Evolutionary conservation across 2,888 invertebrate genomes (phyloP).

Genomic region (Tupiocoris notatus): DNA sequence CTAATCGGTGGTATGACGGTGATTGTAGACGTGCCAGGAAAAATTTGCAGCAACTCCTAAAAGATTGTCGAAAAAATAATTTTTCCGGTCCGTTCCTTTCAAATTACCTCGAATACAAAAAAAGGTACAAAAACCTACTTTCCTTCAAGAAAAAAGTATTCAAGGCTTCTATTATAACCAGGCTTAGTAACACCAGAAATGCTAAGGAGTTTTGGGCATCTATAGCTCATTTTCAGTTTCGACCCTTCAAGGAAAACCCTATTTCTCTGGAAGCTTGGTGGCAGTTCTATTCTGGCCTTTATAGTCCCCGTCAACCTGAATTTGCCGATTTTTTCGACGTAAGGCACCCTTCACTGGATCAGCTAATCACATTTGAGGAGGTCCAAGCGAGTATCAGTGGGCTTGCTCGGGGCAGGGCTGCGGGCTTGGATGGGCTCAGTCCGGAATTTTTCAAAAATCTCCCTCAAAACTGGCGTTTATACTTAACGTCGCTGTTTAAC

Average conservation of each 20-base stretch:
- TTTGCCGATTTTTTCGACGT: neutral
- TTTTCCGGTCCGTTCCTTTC: neutral
- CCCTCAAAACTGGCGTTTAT: slow-evolving; percentile 24
- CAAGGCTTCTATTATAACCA: neutral
- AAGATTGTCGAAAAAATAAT: neutral
- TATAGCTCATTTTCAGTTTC: neutral
- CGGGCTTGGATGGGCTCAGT: slow-evolving; percentile 12
- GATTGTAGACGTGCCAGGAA: neutral
- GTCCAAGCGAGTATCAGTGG: too few relatives aligned
- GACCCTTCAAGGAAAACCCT: neutral
- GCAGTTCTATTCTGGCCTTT: neutral
- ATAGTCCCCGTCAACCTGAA: neutral
- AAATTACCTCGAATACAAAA: neutral
- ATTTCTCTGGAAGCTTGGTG: neutral
- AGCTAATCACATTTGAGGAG: slow-evolving; percentile 9
- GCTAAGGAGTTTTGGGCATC: neutral
- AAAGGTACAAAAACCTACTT: neutral
- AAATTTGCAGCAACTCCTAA: neutral
- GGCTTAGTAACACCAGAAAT: neutral
- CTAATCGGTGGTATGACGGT: neutral
- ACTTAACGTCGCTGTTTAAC: slow-evolving; percentile 1
- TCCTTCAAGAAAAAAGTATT: neutral
- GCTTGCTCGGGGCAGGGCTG: too few relatives aligned
- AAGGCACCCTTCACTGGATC: neutral
- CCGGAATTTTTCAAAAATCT: slow-evolving; percentile 24